Evolutionary conservation across 1,140 invertebrate genomes (phyloP), one percentile per base, ranked within the genome.

Genomic region (Bombus huntii): DNA sequence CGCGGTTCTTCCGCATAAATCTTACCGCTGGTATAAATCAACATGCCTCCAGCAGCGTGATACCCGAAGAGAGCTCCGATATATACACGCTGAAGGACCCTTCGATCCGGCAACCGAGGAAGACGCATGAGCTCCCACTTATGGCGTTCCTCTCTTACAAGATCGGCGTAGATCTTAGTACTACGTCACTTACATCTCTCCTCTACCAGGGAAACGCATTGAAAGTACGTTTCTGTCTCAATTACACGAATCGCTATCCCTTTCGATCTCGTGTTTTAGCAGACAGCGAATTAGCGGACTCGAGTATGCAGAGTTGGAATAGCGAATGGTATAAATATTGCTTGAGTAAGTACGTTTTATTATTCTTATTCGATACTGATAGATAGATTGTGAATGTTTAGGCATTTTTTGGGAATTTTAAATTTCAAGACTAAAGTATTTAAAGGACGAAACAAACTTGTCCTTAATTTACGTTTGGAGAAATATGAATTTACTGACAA

Each of bases 1-100:
- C 91, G 93, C 89, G 92, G 92, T 87, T 94, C 93, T 94, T 94
- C 92, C 92, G 91, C 92, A 94, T 95, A 95, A 95, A 95, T 95
- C 94, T 94, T 93, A 75, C 91, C 84, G 87, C 72, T 82, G 87
- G 92, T 90, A 95, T 95, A 95, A 95, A 95, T 95, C 94, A 94
- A 94, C 93, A 89, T 93, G 93, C 92, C 92, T 94, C 92, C 92
- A 94, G 92, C 93, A 93, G 93, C 92, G 92, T 94, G 93, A 94
- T 94, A 94, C 91, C 91, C 89, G 77, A 88, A 90, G 78, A 85
- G 85, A 92, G 89, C 70, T 80, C 71, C 89, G 89, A 90, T 91
- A 91, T 90, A 91, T 90, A 90, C 83, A 80, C 77, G 80, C 62
- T 86, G 80, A 80, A 91, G 91, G 91, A 94, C 94, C 92, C 94